A percentile compares a stretch with the other conserved stretches of the same genome.
Evolutionary conservation across 1,140 invertebrate genomes (phyloP).

Genomic region (Listronotus oregonensis): DNA sequence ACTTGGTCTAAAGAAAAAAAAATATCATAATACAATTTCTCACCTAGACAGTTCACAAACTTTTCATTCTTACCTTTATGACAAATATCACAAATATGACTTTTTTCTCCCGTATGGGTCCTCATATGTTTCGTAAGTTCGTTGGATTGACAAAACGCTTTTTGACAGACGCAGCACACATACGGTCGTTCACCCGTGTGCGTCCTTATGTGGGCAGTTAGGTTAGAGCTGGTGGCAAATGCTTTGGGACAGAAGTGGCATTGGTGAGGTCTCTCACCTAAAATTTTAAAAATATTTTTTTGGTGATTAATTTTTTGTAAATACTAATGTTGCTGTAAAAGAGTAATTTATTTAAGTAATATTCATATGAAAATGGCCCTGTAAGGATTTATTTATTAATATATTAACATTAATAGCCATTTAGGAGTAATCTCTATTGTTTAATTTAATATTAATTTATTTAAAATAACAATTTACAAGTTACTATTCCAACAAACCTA

Average conservation of each 20-base stretch:
- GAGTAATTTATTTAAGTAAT: no score
- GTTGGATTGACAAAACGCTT: slow-evolving; percentile 57
- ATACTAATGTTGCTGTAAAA: no score
- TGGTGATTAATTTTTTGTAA: not conserved
- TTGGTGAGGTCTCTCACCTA: slow-evolving; percentile 60
- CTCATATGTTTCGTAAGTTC: slow-evolving; percentile 58
- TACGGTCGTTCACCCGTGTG: slow-evolving; percentile 60
- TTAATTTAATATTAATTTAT: no score
- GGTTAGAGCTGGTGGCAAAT: slow-evolving; percentile 63
- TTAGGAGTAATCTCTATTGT: no score
- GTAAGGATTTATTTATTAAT: no score
- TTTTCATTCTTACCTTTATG: slow-evolving; percentile 47
- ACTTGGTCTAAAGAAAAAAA: no score
- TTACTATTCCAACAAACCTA: no score
- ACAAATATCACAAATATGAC: slow-evolving; percentile 58
- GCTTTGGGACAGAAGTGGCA: slow-evolving; percentile 61
- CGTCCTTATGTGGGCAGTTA: slow-evolving; percentile 60
- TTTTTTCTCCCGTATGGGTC: slow-evolving; percentile 59
- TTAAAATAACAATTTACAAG: no score
- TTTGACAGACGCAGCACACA: slow-evolving; percentile 57
- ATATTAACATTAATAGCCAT: no score
- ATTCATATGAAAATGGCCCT: no score
- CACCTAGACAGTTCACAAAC: no score
- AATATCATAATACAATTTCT: no score
- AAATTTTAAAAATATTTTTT: slow-evolving; percentile 5